Evolutionary conservation across 2,797 vertebrate genomes (phyloP).

Genomic region (Parambassis ranga): DNA sequence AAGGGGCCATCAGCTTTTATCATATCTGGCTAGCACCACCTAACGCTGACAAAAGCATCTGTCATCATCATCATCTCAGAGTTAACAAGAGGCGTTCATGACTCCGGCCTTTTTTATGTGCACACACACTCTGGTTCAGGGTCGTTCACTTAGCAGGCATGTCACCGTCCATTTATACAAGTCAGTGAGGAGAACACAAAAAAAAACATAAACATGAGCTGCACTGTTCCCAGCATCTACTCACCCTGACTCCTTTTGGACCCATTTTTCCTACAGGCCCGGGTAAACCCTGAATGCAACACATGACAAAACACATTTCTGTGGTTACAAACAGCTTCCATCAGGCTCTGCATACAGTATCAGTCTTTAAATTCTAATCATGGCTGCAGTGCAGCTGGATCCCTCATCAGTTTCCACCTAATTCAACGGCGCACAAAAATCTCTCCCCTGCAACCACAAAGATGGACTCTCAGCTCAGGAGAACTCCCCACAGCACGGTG

Average conservation of each 20-base stretch:
- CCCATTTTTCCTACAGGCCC: slow-evolving; percentile 90
- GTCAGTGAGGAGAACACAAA: too few species aligned
- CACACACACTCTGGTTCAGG: slow-evolving; percentile 12
- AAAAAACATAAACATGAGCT: too few species aligned
- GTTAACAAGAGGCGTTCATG: slow-evolving; percentile 41
- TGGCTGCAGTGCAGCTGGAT: not conserved
- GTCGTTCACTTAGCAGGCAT: slow-evolving; percentile 33
- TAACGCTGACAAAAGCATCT: slow-evolving; percentile 20
- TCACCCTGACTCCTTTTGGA: slow-evolving; percentile 92
- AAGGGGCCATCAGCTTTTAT: slow-evolving; percentile 27
- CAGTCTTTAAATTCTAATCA: not conserved
- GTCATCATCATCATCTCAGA: slow-evolving; percentile 10
- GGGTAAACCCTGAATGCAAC: slow-evolving; percentile 89
- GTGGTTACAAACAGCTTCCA: slow-evolving; percentile 11
- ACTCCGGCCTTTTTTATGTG: slow-evolving; percentile 20
- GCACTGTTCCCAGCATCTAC: slow-evolving; percentile 66
- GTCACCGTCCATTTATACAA: slow-evolving; percentile 37
- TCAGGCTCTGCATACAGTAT: not conserved
- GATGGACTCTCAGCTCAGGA: slow-evolving; percentile 29
- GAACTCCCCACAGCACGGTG: slow-evolving; percentile 17
- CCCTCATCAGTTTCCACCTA: slow-evolving; percentile 15
- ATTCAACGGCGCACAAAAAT: slow-evolving; percentile 17
- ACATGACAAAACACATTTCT: slow-evolving; percentile 56
- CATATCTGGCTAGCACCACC: slow-evolving; percentile 7
- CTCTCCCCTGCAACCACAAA: slow-evolving; percentile 10